A percentile compares a stretch with the other conserved stretches of the same genome.
Evolutionary conservation across 2,888 invertebrate species (phyloP).

Genomic region (Stenchaetothrips biformis): DNA sequence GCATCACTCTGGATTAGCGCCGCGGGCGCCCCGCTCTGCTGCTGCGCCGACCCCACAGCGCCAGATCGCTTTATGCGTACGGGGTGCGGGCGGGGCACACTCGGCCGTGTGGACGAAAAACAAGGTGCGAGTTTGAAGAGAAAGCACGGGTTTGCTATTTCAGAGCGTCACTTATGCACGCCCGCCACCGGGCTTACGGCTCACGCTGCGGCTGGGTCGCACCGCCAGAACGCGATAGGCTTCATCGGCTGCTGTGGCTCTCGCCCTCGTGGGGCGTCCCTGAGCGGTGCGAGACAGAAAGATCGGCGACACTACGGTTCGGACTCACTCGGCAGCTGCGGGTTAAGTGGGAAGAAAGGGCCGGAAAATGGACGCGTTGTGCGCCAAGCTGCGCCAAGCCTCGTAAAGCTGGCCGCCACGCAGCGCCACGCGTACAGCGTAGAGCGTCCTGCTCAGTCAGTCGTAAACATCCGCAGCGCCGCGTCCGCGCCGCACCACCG

Average conservation of each 20-base stretch:
- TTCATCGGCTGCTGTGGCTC: too few species aligned
- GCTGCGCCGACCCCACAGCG: background rate
- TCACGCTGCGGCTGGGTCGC: too few species aligned
- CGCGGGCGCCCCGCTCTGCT: background rate
- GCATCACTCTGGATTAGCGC: slow-evolving; percentile 2
- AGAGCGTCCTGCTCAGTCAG: background rate
- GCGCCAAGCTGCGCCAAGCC: background rate
- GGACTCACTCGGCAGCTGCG: background rate
- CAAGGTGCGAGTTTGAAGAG: background rate
- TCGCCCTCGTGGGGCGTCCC: too few species aligned
- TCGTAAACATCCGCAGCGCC: slow-evolving; percentile 7
- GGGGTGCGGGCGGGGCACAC: too few species aligned
- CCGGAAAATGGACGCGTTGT: background rate
- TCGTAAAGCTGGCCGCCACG: background rate
- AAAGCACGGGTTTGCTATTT: background rate
- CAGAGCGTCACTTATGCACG: background rate
- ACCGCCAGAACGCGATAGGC: background rate
- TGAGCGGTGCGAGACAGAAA: too few species aligned
- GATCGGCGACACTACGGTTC: background rate
- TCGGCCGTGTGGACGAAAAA: background rate
- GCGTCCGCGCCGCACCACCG: background rate
- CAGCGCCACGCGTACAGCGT: too few species aligned
- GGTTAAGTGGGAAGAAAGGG: background rate
- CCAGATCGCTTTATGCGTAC: background rate
- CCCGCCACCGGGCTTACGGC: background rate